phyloP scores from a whole-genome alignment of 2,888 invertebrate genomes.

The Agrotis clavis region DNA sequence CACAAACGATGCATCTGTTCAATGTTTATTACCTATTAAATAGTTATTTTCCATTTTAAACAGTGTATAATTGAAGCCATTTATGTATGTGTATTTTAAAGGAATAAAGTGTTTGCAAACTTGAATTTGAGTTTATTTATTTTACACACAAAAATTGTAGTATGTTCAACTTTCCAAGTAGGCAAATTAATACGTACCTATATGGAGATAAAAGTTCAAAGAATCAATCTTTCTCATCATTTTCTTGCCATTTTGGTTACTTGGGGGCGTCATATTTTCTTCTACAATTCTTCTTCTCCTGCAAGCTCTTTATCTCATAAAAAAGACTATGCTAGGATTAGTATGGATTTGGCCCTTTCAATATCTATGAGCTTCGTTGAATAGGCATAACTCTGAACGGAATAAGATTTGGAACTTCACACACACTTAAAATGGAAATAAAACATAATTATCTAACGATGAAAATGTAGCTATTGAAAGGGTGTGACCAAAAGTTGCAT shows the following conservation, averaged over 20 bases:
- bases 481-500: too few relatives aligned
- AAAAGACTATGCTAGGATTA: too few relatives aligned
- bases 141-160: neutral
- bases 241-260: neutral
- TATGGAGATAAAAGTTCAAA: neutral
- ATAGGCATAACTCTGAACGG: too few relatives aligned
- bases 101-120: slow-evolving; percentile 74
- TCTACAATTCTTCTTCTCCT: neutral
- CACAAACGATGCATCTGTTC: slow-evolving; percentile 58
- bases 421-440: too few relatives aligned
- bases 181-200: neutral
- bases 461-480: too few relatives aligned
- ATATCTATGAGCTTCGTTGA: too few relatives aligned
- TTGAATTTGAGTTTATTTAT: slow-evolving; percentile 45
- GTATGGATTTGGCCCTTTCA: too few relatives aligned
- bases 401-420: too few relatives aligned
- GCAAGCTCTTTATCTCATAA: neutral
- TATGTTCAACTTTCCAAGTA: neutral
- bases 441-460: too few relatives aligned
- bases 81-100: slow-evolving; percentile 61
- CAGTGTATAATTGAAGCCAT: slow-evolving; percentile 58
- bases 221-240: neutral
- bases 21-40: slow-evolving; percentile 35
- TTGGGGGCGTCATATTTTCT: neutral
- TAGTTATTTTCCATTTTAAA: slow-evolving; percentile 54